Percentiles rank a stretch among this genome's conserved stretches.
Evolutionary conservation across 2,113 vertebrate species (phyloP).

Genomic region (Neoarius graeffei): DNA sequence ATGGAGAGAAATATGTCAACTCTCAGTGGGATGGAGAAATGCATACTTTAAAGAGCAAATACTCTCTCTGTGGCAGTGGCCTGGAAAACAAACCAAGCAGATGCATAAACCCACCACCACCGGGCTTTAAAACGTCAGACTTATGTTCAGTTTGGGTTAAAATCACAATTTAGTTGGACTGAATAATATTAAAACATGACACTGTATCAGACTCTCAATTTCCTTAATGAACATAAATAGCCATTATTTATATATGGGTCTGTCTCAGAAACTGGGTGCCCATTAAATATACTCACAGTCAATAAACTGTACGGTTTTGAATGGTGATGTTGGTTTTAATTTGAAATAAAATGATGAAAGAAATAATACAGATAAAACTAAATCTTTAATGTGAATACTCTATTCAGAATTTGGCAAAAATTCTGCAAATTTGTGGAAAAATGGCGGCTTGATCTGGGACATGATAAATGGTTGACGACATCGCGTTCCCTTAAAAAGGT

Average conservation of each 20-base stretch:
- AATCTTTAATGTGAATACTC: too few relatives aligned
- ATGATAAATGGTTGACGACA: too few relatives aligned
- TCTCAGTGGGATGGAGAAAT: slow-evolving; percentile 71
- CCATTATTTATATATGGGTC: neutral
- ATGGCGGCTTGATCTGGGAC: too few relatives aligned
- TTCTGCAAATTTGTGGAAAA: too few relatives aligned
- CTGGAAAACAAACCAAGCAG: slow-evolving; percentile 52
- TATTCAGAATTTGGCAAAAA: too few relatives aligned
- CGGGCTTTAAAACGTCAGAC: neutral
- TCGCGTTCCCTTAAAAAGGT: too few relatives aligned
- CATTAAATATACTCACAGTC: too few relatives aligned
- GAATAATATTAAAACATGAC: neutral
- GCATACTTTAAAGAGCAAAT: slow-evolving; percentile 54
- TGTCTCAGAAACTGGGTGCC: too few relatives aligned
- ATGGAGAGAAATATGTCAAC: slow-evolving; percentile 69
- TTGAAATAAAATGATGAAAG: too few relatives aligned
- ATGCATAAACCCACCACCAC: slow-evolving; percentile 22
- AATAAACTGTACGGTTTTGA: too few relatives aligned
- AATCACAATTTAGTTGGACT: neutral
- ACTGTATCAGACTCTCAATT: neutral
- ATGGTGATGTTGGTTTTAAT: too few relatives aligned
- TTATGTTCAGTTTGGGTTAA: neutral
- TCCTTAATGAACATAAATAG: neutral
- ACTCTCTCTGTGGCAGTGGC: slow-evolving; percentile 46
- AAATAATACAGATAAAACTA: too few relatives aligned